Conservation (phyloP, 1,140 invertebrate genomes). For the Lepidotrigona ventralis region DNA sequence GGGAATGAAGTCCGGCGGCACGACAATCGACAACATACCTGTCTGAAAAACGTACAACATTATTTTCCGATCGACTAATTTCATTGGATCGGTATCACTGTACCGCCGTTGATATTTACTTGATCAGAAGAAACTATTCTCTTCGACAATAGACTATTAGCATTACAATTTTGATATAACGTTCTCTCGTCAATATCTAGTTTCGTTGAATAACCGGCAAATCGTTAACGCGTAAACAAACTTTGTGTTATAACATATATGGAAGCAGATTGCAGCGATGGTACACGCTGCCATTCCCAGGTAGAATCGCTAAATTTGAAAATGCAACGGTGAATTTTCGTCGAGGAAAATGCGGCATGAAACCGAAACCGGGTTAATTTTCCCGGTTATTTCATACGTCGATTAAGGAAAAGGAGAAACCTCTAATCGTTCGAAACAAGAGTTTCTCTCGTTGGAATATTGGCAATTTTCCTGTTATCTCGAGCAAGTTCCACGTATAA, state of each 20-base stretch:
- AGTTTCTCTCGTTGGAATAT: neutral
- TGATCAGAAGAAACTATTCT: neutral
- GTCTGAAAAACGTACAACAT: constrained; percentile 82
- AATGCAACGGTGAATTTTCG: neutral
- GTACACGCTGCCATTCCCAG: neutral
- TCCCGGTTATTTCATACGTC: neutral
- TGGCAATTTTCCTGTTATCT: neutral
- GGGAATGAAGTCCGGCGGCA: constrained; percentile 90
- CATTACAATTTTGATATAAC: neutral
- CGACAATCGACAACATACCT: constrained; percentile 89
- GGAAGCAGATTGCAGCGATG: neutral
- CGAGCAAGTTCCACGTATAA: neutral
- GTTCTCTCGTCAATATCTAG: neutral
- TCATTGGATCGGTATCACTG: neutral
- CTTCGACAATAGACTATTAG: too few species aligned
- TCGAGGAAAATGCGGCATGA: neutral
- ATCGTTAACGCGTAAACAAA: neutral
- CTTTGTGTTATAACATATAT: neutral
- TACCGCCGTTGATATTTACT: neutral
- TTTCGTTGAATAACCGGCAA: neutral
- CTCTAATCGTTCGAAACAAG: neutral
- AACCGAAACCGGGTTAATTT: neutral
- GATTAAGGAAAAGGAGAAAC: neutral
- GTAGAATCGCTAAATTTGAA: neutral
- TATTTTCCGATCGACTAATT: neutral